Evolutionary conservation across 2,113 vertebrate species (phyloP), one percentile per base, ranked within the genome.

Genomic region (Porphyrio hochstetteri): DNA sequence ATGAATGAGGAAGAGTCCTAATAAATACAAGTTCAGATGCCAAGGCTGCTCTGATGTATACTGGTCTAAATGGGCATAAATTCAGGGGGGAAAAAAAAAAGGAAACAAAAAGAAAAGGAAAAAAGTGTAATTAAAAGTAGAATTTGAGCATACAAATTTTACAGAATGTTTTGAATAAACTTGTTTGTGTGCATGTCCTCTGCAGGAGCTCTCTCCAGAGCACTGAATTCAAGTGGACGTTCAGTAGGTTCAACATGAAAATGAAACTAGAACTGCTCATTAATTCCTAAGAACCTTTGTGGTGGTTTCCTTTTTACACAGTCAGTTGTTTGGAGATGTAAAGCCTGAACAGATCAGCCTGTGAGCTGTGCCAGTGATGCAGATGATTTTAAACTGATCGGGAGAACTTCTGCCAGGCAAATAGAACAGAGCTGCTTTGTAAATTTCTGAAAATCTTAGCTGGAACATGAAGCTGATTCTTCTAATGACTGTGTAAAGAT

Each of bases 261-360:
- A 61, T 25, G 70, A 93, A 97, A 96, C 67, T 95, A 90, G 80
- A 96, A 93, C 71, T 67, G 16, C n/a, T 82, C 9, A 60, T 42
- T 60, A 24, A 15, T 18, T 82, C 28, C 50, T 44, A 42, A 79
- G 78, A 93, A 95, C 29, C 46, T 56, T 23, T 48, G 48, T 36
- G 71, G 61, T 88, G 81, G 38, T 4, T 35, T 59, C 67, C 40
- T 86, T 86, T 59, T 56, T 57, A 33, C 1, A 75, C 1, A 75
- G 55, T 29, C 65, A 31, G 19, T n/a, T 65, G 27, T 48, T 85
- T 68, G n/a, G 15, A 84, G 31, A 33, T 69, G 71, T 27, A 20
- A 46, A 81, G 31, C 46, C 40, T 72, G 11, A 69, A 13, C 35
- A 77, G 70, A 76, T 50, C 84, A 82, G 56, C 68, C 68, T 78